Evolutionary conservation across 2,797 vertebrate genomes (phyloP).

Genomic region (Eremophila alpestris): DNA sequence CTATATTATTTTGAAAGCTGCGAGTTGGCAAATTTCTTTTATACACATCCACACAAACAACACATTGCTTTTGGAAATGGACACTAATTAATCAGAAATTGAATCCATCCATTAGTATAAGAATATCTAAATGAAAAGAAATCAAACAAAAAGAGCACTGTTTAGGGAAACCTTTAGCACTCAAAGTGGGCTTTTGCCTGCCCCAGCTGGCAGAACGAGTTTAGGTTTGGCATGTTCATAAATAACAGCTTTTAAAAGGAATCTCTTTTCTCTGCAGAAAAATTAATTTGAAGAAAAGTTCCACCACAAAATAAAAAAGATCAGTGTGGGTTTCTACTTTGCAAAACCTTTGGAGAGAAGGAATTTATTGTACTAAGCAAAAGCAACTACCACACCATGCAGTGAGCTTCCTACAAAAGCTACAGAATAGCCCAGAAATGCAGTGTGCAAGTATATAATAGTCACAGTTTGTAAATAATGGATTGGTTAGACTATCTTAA

Average conservation of each 20-base stretch:
- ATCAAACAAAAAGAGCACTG: background rate
- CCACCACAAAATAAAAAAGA: background rate
- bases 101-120: background rate
- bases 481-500: background rate
- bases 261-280: background rate
- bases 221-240: background rate
- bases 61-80: background rate
- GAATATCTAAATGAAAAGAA: background rate
- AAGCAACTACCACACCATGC: background rate
- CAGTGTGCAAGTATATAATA: background rate
- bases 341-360: background rate
- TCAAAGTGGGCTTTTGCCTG: background rate
- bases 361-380: background rate
- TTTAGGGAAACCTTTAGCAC: background rate
- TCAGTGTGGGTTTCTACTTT: background rate
- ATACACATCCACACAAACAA: background rate
- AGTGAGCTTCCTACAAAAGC: background rate
- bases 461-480: background rate
- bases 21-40: background rate
- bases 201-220: background rate
- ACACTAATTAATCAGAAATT: background rate
- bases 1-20: background rate
- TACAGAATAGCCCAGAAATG: background rate
- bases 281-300: background rate
- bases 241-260: background rate